Evolutionary conservation across 2,113 vertebrate genomes (phyloP), one percentile per base, ranked within the genome.

Genomic region (Phylloscopus trochilus): DNA sequence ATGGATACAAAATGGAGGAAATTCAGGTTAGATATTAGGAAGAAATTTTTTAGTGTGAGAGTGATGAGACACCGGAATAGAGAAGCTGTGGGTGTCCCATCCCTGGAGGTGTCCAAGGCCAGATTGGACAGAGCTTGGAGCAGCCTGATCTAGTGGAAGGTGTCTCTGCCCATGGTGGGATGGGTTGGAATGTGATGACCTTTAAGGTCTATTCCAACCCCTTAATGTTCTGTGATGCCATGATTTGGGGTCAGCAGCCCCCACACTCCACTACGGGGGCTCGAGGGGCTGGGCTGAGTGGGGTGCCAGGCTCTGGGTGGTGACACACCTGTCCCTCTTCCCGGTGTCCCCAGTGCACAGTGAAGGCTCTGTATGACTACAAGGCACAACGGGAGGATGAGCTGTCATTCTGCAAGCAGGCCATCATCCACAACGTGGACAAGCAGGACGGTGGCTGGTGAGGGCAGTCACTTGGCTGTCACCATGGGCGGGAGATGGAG

Each of bases 391-490:
- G 98, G n/a, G 98, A 99, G 59, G 98, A 99, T 0, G 98, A 99
- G 95, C 97, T 99, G n/a, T 98, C 98, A 0, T 99, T 99, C 98
- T 98, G 98, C 96, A 99, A 99, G 90, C 98, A 99, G 91, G 98
- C 98, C 59, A 98, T 99, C 73, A 98, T 99, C 96, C 95, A 98
- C 92, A 98, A 98, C 2, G 98, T 99, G 11, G 98, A 99, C 92
- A 98, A 99, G 79, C 98, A 99, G 95, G 98, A 99, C 1, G 98
- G 98, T 0, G 98, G 98, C 96, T 99, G 98, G 98, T 98, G 97
- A 98, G 97, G 64, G 10, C 1, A 0, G 7, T 55, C 37, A 44
- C 39, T 37, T 39, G 79, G 62, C 7, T 43, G 41, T 83, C 20
- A 3, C 67, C 3, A 0, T 11, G 49, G 83, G 72, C 2, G 30